Percentiles rank a stretch among this genome's conserved stretches.
phyloP scores from a whole-genome alignment of 2,888 invertebrate species.

The Camptogramma bilineatum region DNA sequence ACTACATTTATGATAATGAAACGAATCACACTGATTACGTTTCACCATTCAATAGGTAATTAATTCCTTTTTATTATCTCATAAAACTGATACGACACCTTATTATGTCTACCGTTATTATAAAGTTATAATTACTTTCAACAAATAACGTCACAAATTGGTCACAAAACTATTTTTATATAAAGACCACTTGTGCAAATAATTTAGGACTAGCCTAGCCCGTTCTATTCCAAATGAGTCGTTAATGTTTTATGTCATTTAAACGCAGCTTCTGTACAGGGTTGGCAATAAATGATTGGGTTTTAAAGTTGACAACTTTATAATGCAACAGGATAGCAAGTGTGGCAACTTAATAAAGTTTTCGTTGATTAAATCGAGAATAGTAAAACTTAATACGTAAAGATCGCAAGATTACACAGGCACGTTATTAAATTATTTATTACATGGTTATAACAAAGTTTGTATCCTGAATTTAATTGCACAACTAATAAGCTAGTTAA shows the following conservation, averaged over 20 bases:
- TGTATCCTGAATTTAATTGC: neutral
- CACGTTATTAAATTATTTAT: neutral
- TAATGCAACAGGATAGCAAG: neutral
- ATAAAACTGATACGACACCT: neutral
- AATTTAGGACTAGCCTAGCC: slow-evolving; percentile 1
- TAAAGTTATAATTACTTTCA: neutral
- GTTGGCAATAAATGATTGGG: neutral
- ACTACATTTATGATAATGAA: neutral
- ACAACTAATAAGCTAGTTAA: neutral
- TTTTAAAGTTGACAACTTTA: neutral
- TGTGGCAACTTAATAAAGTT: neutral
- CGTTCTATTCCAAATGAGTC: neutral
- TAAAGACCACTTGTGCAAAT: neutral
- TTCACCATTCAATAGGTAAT: neutral
- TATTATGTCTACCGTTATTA: neutral
- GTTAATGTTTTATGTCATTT: slow-evolving; percentile 7
- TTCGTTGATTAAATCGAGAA: neutral
- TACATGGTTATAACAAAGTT: slow-evolving; percentile 1
- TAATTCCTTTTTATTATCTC: neutral
- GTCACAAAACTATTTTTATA: neutral
- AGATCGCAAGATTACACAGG: neutral
- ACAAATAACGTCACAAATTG: neutral
- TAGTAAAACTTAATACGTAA: neutral
- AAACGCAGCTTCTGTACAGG: slow-evolving; percentile 1
- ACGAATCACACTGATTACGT: neutral